Evolutionary conservation across 2,888 invertebrate genomes (phyloP).

Genomic region (Polia nebulosa): DNA sequence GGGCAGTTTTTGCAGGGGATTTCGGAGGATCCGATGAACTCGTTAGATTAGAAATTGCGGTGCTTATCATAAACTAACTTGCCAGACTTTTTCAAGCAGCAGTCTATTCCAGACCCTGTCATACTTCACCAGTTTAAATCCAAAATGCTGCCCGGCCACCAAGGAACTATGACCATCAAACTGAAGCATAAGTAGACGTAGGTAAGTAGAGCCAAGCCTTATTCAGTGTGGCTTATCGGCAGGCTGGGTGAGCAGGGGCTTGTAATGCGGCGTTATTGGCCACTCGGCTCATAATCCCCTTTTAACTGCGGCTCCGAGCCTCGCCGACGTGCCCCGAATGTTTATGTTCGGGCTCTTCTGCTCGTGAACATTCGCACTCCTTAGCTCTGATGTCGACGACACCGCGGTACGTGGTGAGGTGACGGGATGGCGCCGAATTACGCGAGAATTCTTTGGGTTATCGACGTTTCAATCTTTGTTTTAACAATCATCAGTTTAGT

Average conservation of each 20-base stretch:
- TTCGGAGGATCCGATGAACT: conserved; percentile 18
- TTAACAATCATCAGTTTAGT: not conserved
- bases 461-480: not conserved
- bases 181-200: conserved; percentile 49
- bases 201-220: conserved; percentile 73
- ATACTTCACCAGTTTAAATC: not conserved
- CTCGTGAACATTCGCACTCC: conserved; percentile 85
- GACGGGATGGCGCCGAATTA: conserved; percentile 45
- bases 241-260: conserved; percentile 66
- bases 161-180: conserved; percentile 11
- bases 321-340: conserved; percentile 85
- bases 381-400: conserved; percentile 76
- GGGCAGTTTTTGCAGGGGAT: conserved; percentile 43
- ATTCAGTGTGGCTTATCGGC: conserved; percentile 80
- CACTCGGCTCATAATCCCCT: conserved; percentile 88
- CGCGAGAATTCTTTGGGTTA: conserved; percentile 19
- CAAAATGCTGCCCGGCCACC: not conserved
- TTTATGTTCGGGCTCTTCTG: conserved; percentile 77
- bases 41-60: conserved; percentile 13
- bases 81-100: not conserved
- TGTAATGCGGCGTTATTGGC: conserved; percentile 86
- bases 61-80: conserved; percentile 18
- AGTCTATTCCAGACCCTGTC: not conserved
- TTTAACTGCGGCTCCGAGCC: conserved; percentile 86
- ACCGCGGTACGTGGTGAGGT: conserved; percentile 60